These are phyloP conservation scores for Labia minor DNA, from an alignment of 2,888 invertebrate species.

Conservation along the genomic window DNA sequence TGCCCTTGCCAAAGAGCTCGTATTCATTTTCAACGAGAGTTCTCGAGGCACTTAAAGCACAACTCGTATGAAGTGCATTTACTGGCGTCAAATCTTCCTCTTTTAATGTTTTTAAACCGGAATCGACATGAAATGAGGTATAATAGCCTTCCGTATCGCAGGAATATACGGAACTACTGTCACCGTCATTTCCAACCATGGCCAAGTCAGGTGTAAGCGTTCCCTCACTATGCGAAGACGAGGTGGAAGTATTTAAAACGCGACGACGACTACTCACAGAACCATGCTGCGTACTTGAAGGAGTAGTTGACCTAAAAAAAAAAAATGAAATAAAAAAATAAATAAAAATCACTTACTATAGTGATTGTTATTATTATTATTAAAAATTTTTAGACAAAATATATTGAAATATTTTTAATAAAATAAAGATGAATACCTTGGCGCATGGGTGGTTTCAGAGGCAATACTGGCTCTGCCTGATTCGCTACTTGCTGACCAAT, in stretches of 20 bases:
- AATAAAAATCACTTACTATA: too few species aligned
- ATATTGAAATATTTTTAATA: too few species aligned
- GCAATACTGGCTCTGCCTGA: conserved; percentile 77
- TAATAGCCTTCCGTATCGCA: conserved; percentile 97
- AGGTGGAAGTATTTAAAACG: conserved; percentile 62
- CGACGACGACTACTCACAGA: conserved; percentile 56
- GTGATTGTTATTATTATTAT: too few species aligned
- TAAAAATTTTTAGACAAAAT: too few species aligned
- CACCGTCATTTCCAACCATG: conserved; percentile 22
- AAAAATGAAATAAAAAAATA: too few species aligned
- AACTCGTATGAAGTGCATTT: conserved; percentile 60
- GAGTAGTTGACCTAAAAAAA: not conserved
- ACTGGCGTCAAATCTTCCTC: conserved; percentile 60
- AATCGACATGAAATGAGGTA: conserved; percentile 94
- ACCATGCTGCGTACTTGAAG: conserved; percentile 14
- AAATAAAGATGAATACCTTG: too few species aligned
- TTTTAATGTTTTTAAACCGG: conserved; percentile 75
- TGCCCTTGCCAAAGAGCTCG: conserved; percentile 78
- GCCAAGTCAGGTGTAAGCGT: conserved; percentile 25
- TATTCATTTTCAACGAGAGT: conserved; percentile 78
- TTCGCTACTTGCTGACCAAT: conserved; percentile 90
- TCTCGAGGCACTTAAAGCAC: conserved; percentile 55
- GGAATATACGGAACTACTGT: conserved; percentile 71
- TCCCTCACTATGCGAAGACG: conserved; percentile 51
- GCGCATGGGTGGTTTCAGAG: conserved; percentile 55